Evolutionary conservation across 2,888 invertebrate genomes (phyloP), one percentile per base, ranked within the genome.

Genomic region (Aphodius sticticus): DNA sequence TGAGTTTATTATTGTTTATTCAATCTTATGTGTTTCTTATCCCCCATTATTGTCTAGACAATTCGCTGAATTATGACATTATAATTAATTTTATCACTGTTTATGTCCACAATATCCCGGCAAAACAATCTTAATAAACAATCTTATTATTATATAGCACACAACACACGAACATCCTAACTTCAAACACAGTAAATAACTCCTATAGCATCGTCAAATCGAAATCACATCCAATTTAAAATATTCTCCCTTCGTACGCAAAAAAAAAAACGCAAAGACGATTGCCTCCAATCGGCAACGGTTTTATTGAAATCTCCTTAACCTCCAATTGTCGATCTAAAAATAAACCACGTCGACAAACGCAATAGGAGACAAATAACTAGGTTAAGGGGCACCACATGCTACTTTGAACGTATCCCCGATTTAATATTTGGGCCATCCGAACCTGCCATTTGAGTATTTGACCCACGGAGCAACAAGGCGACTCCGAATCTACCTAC

Each of bases 371-470:
- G 53, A 9, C 53, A 53, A 53, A 53, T 26, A 26, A 26, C 4
- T 53, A 53, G 53, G 53, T 53, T 53, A 53, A 12, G 2, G 53
- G 12, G 53, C 53, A 53, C 12, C 9, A 53, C 53, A 12, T 53
- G 3, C 53, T 2, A 53, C 53, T 53, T 53, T 12, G 53, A 5
- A 1, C 53, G 6, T 53, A 53, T 53, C 7, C 53, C 53, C 12
- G 53, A 3, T 53, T 78, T 75, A 76, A 76, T 78, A 78, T 78
- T 78, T 78, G 16, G 78, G 70, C 69, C 75, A 53, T 53, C 6
- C 1, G 4, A 78, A 78, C 70, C 69, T 38, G 72, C 71, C 76
- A 71, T 16, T 79, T 79, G 77, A 77, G 77, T 77, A 77, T 76
- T 76, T 79, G 71, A 72, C 72, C 74, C 74, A 53, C 9, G 53